Conservation (phyloP, 2,888 invertebrate genomes). For the Exephanes ischioxanthus region DNA sequence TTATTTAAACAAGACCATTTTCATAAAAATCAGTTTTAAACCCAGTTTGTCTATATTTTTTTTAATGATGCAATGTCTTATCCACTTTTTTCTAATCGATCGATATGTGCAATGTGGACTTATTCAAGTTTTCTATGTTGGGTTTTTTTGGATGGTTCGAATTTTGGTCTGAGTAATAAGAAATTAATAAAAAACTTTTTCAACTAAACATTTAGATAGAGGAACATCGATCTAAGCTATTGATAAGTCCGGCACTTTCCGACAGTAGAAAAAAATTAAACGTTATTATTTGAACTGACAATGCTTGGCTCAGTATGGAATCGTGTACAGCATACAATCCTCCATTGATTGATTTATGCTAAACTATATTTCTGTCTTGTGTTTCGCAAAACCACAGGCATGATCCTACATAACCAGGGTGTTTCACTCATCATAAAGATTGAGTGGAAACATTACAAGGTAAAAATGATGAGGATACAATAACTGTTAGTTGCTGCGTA, state of each 20-base stretch:
- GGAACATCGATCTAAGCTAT: conserved; percentile 15
- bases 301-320: background rate
- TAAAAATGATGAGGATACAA: conserved; percentile 40
- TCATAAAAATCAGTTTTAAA: background rate
- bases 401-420: background rate
- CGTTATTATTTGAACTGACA: background rate
- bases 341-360: background rate
- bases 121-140: background rate
- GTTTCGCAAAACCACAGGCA: background rate
- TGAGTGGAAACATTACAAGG: conserved; percentile 36
- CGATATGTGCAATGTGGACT: background rate
- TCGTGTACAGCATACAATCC: background rate
- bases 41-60: background rate
- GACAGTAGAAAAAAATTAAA: background rate
- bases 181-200: background rate
- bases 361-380: background rate
- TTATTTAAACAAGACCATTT: conserved; percentile 15
- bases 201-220: background rate
- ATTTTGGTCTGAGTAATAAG: background rate
- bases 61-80: background rate
- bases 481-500: conserved; percentile 51
- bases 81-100: background rate
- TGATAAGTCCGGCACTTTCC: conserved; percentile 17
- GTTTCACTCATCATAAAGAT: background rate
- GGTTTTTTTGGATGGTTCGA: background rate